Percentiles rank a stretch among this genome's conserved stretches.
phyloP scores from a whole-genome alignment of 2,113 vertebrate species.

The Sceloporus undulatus region DNA sequence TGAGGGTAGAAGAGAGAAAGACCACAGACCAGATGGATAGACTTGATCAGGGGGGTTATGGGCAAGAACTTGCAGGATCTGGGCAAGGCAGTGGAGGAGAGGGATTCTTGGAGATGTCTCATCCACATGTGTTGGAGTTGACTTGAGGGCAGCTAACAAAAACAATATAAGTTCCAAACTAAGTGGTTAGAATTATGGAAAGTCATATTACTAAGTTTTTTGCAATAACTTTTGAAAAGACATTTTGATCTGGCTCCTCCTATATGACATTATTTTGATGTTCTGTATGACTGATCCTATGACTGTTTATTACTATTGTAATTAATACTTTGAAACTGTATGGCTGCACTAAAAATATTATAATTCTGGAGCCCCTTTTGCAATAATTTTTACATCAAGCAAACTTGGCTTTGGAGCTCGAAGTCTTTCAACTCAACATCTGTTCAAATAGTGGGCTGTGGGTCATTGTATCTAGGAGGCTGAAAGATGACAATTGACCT shows the following conservation, averaged over 20 bases:
- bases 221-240: not conserved
- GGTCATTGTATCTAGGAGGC: constrained; percentile 46
- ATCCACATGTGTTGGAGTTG: too few relatives aligned
- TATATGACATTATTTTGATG: constrained; percentile 6
- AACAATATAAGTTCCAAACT: not conserved
- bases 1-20: too few relatives aligned
- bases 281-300: not conserved
- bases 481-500: constrained; percentile 70
- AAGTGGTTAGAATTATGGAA: not conserved
- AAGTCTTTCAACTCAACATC: constrained; percentile 52
- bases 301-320: constrained; percentile 31
- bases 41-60: too few relatives aligned
- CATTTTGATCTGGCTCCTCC: constrained; percentile 6
- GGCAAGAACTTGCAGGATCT: too few relatives aligned
- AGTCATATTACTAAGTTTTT: not conserved
- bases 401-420: constrained; percentile 46
- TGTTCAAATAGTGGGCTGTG: constrained; percentile 55
- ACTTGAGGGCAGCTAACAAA: too few relatives aligned
- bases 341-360: constrained; percentile 32
- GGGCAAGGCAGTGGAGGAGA: too few relatives aligned
- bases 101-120: too few relatives aligned
- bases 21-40: too few relatives aligned
- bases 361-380: constrained; percentile 29
- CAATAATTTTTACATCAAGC: constrained; percentile 38
- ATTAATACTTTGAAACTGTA: constrained; percentile 56